A percentile compares a stretch with the other conserved stretches of the same genome.
phyloP scores from a whole-genome alignment of 2,797 vertebrate species.

The Discoglossus pictus region DNA sequence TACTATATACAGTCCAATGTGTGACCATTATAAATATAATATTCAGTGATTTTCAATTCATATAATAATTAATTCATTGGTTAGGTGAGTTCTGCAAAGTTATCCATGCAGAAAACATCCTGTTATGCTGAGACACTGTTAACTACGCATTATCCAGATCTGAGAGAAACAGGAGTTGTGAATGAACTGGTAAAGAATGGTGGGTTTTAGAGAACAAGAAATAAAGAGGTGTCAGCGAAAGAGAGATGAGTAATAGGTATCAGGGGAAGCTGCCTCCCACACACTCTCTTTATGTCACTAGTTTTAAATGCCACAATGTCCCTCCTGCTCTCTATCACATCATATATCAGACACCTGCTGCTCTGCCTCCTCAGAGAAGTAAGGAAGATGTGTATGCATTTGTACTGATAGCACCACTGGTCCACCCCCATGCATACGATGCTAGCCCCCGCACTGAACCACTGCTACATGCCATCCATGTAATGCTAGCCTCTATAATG shows the following conservation, averaged over 20 bases:
- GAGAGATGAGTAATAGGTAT: slow-evolving; percentile 37
- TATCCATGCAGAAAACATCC: no score
- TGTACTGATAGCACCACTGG: background rate
- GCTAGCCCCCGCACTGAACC: no score
- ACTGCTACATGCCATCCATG: no score
- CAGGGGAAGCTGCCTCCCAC: slow-evolving; percentile 43
- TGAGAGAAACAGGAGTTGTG: slow-evolving; percentile 8
- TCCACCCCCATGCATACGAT: no score
- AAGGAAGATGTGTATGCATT: slow-evolving; percentile 15
- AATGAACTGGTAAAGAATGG: slow-evolving; percentile 36
- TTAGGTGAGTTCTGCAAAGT: no score
- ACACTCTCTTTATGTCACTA: slow-evolving; percentile 47
- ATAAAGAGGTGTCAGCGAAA: slow-evolving; percentile 36
- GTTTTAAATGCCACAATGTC: slow-evolving; percentile 51
- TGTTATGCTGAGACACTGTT: slow-evolving; percentile 1
- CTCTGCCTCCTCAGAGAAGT: slow-evolving; percentile 26
- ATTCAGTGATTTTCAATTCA: no score
- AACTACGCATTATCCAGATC: background rate
- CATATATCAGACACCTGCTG: slow-evolving; percentile 16
- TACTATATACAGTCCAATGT: no score
- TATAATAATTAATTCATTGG: no score
- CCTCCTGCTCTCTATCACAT: slow-evolving; percentile 40
- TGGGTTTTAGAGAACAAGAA: slow-evolving; percentile 26
- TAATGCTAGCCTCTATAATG: no score
- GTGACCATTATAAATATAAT: no score